Evolutionary conservation across 2,888 invertebrate genomes (phyloP), one percentile per base, ranked within the genome.

Genomic region (Aphodius sticticus): DNA sequence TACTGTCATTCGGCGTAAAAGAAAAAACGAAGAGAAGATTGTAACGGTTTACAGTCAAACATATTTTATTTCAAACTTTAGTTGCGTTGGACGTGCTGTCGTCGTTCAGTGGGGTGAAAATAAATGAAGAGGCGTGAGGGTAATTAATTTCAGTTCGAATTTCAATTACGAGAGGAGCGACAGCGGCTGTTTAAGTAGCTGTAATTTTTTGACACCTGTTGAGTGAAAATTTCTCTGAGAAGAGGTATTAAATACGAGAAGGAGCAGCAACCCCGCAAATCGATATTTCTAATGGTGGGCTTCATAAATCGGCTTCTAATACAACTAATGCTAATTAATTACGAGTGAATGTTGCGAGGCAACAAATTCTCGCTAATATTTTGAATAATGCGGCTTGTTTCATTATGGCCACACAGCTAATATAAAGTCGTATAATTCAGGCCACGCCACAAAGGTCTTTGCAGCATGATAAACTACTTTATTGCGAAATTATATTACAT

Each of bases 351-450:
- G 53, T 53, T 53, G 53, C 53, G 3, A 53, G 12, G 53, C 53
- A 53, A 53, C 53, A 53, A 53, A 53, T 5, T 53, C 53, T 53
- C 53, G 53, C 9, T 53, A 53, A 53, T 53, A 53, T 53, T 53
- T 53, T 53, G 53, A 53, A 5, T 53, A 3, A 53, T 53, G 53
- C 53, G 3, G 9, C 53, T 7, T 53, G 53, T 53, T 53, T 53
- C 53, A 53, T 53, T 53, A 53, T 12, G 53, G 9, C 53, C 53
- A 53, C 53, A 53, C 12, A 12, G 53, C 53, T 53, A 53, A 53
- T 53, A 53, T 53, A 53, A 53, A 53, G 53, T 53, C 53, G 53
- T 53, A 53, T 53, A 53, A 53, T 53, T 53, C 53, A 53, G 53
- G 53, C 7, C 9, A 53, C 53, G 53, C 53, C 53, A 53, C 53